A percentile compares a stretch with the other conserved stretches of the same genome.
phyloP scores from a whole-genome alignment of 1,140 invertebrate genomes.

The Schlechtendalia chinensis region DNA sequence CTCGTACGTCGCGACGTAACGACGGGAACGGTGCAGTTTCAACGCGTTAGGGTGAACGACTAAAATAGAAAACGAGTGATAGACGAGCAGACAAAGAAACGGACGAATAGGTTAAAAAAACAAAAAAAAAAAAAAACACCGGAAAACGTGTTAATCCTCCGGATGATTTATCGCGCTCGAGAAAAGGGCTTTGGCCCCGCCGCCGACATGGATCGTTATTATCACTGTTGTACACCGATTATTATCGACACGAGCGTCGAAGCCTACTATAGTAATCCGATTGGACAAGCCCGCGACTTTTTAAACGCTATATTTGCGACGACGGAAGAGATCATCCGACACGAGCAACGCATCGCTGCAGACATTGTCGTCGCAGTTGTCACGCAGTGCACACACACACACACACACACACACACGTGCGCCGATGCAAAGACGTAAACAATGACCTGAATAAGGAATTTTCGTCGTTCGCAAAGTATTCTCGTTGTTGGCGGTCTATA shows the following conservation, averaged over 20 bases:
- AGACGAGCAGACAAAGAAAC: neutral
- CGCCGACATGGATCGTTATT: conserved; percentile 34
- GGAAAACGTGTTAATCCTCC: conserved; percentile 32
- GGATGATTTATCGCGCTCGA: conserved; percentile 16
- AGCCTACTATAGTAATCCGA: conserved; percentile 1
- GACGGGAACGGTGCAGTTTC: too few species aligned
- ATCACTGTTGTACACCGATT: neutral
- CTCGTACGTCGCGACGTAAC: too few species aligned
- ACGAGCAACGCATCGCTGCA: conserved; percentile 8
- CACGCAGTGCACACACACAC: too few species aligned
- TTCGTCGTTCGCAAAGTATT: too few species aligned
- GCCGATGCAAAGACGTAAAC: too few species aligned
- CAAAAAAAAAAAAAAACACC: too few species aligned
- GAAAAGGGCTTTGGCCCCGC: conserved; percentile 34
- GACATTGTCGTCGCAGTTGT: neutral
- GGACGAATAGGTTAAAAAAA: neutral
- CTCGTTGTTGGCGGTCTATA: too few species aligned
- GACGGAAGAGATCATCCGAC: conserved; percentile 30
- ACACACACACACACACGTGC: too few species aligned
- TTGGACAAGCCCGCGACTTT: conserved; percentile 22
- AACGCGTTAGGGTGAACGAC: too few species aligned
- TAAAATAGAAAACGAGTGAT: too few species aligned
- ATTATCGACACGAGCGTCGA: too few species aligned
- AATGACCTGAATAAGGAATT: too few species aligned
- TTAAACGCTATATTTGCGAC: neutral